Base-by-base conservation (phyloP, 2,888 invertebrate species). In the Parnassius glacialis region DNA sequence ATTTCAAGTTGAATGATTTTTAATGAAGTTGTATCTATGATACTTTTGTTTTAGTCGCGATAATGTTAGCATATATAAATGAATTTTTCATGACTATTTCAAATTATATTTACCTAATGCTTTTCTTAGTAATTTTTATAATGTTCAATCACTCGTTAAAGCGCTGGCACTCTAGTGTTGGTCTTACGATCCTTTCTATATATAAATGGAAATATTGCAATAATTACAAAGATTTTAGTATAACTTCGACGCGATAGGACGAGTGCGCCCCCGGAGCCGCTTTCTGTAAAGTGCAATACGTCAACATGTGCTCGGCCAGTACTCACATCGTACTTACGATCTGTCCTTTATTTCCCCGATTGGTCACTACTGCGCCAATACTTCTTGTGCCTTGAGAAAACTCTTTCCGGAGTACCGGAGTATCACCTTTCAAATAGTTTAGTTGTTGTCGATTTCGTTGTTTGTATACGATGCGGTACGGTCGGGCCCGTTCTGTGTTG, bases 91-190 rank as follows among this genome's bases (percentile, higher is more conserved):
- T 81, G 76, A 87, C 84, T 90, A 90, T 90, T 87, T 90, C 87
- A 90, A 90, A 91, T 90, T 90, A 91, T 91, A 91, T 90, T 91
- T 90, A 91, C 88, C 85, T 88, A 79, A 81, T 78, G 86, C 84
- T 86, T 89, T 62, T 90, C 89, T 87, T 89, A 89, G 86, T 90
- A 81, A 83, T 81, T 87, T 86, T 88, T 87, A 86, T 88, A 87
- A 80, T 82, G 82, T 88, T 88, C 83, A 80, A 83, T 86, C 91
- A 91, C 91, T 91, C 85, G 91, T 91, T 90, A 90, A 87, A 85
- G 85, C 84, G 82, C 89, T 89, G 87, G 90, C 90, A 90, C 90
- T 86, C 85, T 89, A 88, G 90, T 89, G 90, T 90, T 88, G 90
- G 88, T 85, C 84, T 85, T 83, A 78, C 81, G 86, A 80, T 81